Percentiles rank a stretch among this genome's conserved stretches.
Evolutionary conservation across 2,113 vertebrate species (phyloP).

Genomic region (Siniperca chuatsi): DNA sequence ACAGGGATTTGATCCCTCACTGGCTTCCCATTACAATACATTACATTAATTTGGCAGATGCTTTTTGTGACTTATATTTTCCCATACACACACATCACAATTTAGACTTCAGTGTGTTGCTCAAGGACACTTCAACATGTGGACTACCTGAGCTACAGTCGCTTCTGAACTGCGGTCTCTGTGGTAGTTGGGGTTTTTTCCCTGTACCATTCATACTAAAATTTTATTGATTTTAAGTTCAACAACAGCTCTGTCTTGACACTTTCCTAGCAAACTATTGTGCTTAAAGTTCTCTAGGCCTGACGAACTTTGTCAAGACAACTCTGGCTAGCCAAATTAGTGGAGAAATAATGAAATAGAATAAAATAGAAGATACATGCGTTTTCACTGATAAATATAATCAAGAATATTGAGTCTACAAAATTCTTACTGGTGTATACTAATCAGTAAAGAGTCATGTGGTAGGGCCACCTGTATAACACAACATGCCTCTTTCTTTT

Average conservation of each 20-base stretch:
- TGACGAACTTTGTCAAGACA: background rate
- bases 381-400: background rate
- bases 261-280: background rate
- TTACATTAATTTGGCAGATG: background rate
- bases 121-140: background rate
- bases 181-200: background rate
- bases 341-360: background rate
- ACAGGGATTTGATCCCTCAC: background rate
- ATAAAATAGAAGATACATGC: background rate
- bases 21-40: background rate
- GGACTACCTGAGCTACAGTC: background rate
- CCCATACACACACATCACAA: background rate
- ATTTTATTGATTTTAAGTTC: background rate
- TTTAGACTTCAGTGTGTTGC: background rate
- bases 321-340: background rate
- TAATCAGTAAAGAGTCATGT: background rate
- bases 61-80: background rate
- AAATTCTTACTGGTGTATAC: background rate
- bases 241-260: background rate
- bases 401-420: conserved; percentile 1
- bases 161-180: background rate
- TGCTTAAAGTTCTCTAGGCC: background rate
- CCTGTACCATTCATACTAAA: background rate
- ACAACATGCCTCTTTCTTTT: conserved; percentile 12
- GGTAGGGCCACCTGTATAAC: background rate